A percentile compares a stretch with the other conserved stretches of the same genome.
Conservation (phyloP, 2,888 invertebrate genomes). For the Megamerina dolium region DNA sequence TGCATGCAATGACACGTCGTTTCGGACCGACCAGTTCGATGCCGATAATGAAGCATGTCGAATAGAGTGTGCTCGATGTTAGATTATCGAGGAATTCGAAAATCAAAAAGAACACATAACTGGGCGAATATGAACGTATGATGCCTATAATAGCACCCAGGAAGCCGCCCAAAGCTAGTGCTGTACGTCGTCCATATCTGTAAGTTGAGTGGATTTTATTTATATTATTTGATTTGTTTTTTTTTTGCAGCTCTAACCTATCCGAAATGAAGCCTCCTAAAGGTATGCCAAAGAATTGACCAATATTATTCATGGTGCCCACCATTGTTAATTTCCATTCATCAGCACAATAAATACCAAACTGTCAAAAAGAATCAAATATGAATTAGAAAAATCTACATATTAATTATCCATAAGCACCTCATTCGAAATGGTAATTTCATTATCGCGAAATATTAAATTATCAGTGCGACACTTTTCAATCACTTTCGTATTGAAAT, state of each 20-base stretch:
- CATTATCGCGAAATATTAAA: conserved; percentile 55
- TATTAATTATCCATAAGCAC: no score
- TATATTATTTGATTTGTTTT: no score
- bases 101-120: conserved; percentile 62
- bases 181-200: conserved; percentile 57
- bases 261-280: conserved; percentile 61
- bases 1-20: conserved; percentile 65
- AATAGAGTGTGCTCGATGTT: conserved; percentile 64
- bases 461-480: conserved; percentile 50
- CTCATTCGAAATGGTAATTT: conserved; percentile 61
- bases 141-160: conserved; percentile 62
- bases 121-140: conserved; percentile 61
- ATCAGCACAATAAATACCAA: conserved; percentile 42
- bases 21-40: conserved; percentile 72
- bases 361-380: no score
- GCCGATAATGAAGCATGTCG: conserved; percentile 67
- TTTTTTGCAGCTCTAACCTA: no score
- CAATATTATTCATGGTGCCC: conserved; percentile 68
- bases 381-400: no score
- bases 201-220: neutral
- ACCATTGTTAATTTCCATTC: conserved; percentile 68
- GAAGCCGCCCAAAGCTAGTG: conserved; percentile 53
- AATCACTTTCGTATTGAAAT: conserved; percentile 43
- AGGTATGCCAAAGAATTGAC: conserved; percentile 66
- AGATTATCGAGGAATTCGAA: conserved; percentile 69